phyloP scores from a whole-genome alignment of 2,797 vertebrate species.

The Morelia viridis region DNA sequence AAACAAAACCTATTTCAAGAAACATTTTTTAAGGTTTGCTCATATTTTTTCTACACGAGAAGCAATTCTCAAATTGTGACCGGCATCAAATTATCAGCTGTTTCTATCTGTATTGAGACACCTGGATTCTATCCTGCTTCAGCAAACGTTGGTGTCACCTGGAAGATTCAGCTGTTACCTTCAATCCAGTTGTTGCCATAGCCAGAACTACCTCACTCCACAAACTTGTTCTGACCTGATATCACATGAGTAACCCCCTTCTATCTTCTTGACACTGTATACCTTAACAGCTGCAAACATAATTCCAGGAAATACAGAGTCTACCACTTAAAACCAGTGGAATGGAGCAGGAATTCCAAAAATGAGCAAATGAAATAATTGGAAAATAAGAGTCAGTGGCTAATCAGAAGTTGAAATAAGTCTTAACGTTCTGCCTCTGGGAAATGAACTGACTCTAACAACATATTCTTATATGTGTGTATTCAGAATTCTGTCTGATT shows the following conservation, averaged over 20 bases:
- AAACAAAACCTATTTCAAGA: not conserved
- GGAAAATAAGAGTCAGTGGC: constrained; percentile 6
- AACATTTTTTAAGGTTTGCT: not conserved
- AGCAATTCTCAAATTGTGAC: too few species aligned
- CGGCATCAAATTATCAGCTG: not conserved
- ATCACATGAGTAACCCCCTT: not conserved
- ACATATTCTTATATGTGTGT: not conserved
- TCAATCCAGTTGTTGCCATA: not conserved
- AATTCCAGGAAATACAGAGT: not conserved
- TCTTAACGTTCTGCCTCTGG: constrained; percentile 1
- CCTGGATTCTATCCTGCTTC: not conserved
- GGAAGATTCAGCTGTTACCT: not conserved
- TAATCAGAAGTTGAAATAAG: not conserved
- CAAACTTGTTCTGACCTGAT: not conserved
- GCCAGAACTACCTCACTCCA: not conserved
- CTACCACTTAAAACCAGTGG: not conserved
- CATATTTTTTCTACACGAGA: not conserved
- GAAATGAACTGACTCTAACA: not conserved
- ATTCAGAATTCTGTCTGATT: not conserved
- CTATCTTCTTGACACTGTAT: not conserved
- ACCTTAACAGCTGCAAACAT: constrained; percentile 5
- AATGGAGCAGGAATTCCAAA: constrained; percentile 3
- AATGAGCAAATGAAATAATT: not conserved
- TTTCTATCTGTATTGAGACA: not conserved
- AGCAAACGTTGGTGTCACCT: not conserved